A percentile compares a stretch with the other conserved stretches of the same genome.
Evolutionary conservation across 2,888 invertebrate genomes (phyloP).

Genomic region (Latrodectus elegans): DNA sequence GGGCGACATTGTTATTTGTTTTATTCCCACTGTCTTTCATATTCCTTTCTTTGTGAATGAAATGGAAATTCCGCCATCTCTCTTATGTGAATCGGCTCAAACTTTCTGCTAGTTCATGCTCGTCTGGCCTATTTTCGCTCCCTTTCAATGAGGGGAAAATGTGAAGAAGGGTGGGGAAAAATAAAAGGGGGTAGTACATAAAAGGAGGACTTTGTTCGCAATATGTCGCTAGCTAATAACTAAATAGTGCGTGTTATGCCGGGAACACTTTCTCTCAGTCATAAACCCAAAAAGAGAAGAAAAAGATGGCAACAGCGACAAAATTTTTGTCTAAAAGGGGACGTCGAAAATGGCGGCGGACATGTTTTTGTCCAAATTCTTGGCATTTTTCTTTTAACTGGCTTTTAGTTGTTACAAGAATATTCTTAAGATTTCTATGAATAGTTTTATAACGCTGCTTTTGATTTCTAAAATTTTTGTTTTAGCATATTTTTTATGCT

Average conservation of each 20-base stretch:
- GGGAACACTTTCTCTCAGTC: too few relatives aligned
- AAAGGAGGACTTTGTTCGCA: not conserved
- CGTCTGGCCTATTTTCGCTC: conserved; percentile 6
- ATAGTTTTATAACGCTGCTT: too few relatives aligned
- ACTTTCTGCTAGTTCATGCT: not conserved
- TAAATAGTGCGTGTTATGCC: not conserved
- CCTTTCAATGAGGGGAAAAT: not conserved
- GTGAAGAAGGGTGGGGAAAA: not conserved
- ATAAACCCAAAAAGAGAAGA: too few relatives aligned
- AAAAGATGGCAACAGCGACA: too few relatives aligned
- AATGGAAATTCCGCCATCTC: not conserved
- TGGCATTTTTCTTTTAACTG: too few relatives aligned
- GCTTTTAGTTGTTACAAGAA: too few relatives aligned
- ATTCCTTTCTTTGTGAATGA: not conserved
- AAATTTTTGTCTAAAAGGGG: too few relatives aligned
- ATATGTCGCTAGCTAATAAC: conserved; percentile 3
- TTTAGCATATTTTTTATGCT: too few relatives aligned
- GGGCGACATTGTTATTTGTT: not conserved
- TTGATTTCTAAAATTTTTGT: too few relatives aligned
- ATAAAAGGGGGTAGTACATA: not conserved
- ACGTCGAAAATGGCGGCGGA: too few relatives aligned
- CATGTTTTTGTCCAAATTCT: too few relatives aligned
- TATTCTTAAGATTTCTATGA: too few relatives aligned
- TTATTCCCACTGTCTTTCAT: not conserved
- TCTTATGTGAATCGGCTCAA: not conserved